A percentile compares a stretch with the other conserved stretches of the same genome.
Conservation (phyloP, 2,797 vertebrate genomes). For the Emydoidea blandingii region DNA sequence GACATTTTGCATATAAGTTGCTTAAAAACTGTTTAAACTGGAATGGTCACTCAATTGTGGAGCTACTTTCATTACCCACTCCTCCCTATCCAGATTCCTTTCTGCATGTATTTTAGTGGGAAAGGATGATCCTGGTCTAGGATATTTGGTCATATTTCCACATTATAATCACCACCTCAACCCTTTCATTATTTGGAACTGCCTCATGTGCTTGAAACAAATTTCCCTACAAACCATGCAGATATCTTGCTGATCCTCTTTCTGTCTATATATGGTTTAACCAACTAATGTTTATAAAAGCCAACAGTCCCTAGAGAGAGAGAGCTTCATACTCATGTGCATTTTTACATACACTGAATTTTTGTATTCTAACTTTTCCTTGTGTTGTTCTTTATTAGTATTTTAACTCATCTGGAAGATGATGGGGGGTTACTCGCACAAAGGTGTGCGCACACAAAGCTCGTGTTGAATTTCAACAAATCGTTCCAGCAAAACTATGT, state of each 20-base stretch:
- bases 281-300: not conserved
- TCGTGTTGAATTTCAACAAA: not conserved
- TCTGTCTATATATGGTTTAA: not conserved
- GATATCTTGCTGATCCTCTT: not conserved
- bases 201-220: fast-evolving
- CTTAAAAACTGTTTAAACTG: not conserved
- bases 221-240: not conserved
- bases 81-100: not conserved
- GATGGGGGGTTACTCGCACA: not conserved
- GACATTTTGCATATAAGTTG: constrained; percentile 1
- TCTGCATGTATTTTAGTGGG: fast-evolving
- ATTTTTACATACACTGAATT: not conserved
- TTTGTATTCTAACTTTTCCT: not conserved
- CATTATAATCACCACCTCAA: not conserved
- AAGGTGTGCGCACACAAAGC: not conserved
- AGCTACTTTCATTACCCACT: not conserved
- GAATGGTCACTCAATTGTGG: not conserved
- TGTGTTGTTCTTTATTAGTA: not conserved
- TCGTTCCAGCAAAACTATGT: not conserved
- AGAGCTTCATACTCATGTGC: not conserved
- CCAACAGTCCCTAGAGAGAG: not conserved
- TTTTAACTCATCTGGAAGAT: not conserved
- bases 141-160: not conserved
- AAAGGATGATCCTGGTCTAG: not conserved
- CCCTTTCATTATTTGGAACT: fast-evolving